A percentile compares a stretch with the other conserved stretches of the same genome.
Evolutionary conservation across 2,888 invertebrate genomes (phyloP).

Genomic region (Hoplodrina blanda): DNA sequence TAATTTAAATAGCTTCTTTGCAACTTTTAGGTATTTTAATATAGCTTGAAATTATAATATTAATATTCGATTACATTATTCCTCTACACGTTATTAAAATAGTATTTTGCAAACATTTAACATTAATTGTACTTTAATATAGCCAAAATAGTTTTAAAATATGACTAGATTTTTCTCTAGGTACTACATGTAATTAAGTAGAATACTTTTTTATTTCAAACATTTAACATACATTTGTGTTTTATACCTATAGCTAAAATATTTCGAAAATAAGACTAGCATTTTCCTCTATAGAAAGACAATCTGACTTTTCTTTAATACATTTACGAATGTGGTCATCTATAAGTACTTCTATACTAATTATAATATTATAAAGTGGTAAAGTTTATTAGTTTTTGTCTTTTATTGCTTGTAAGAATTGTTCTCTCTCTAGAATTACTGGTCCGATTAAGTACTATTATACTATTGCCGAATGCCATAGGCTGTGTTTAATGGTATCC

Average conservation of each 20-base stretch:
- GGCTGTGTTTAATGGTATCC: too few species aligned
- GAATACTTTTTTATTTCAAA: not conserved
- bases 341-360: too few species aligned
- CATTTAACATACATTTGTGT: not conserved
- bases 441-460: too few species aligned
- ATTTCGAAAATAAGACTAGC: constrained; percentile 5
- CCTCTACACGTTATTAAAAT: constrained; percentile 2
- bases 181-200: not conserved
- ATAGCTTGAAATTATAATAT: too few species aligned
- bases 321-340: not conserved
- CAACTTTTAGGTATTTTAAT: too few species aligned
- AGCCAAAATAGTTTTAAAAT: not conserved
- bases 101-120: constrained; percentile 15
- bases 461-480: not conserved
- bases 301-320: not conserved
- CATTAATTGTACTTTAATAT: not conserved
- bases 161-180: not conserved
- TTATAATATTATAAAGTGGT: not conserved
- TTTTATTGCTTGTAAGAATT: too few species aligned
- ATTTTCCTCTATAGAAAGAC: not conserved
- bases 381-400: not conserved
- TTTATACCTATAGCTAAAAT: not conserved
- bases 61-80: not conserved
- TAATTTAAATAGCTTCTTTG: too few species aligned
- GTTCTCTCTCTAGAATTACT: too few species aligned